phyloP scores from a whole-genome alignment of 2,113 vertebrate genomes.

The Saimiri boliviensis region DNA sequence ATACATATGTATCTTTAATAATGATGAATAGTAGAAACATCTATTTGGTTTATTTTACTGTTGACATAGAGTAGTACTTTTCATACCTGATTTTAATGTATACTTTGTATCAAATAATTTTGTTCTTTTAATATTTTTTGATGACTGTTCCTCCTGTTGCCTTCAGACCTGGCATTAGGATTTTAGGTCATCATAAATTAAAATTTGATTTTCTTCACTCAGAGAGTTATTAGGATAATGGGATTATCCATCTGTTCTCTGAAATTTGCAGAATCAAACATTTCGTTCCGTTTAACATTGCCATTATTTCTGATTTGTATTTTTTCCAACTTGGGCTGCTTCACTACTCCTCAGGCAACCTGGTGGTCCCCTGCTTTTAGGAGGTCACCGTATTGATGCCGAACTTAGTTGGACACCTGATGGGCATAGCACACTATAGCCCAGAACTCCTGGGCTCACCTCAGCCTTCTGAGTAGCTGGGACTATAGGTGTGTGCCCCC shows the following conservation, averaged over 20 bases:
- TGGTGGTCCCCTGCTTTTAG: no score
- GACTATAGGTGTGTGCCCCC: no score
- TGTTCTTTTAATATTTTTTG: conserved; percentile 35
- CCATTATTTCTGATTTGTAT: conserved; percentile 29
- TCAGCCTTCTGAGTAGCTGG: no score
- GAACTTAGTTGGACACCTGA: no score
- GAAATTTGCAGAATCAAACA: conserved; percentile 67
- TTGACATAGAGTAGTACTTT: not conserved
- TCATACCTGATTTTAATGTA: conserved; percentile 8
- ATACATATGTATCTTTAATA: not conserved
- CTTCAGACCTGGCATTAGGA: conserved; percentile 69
- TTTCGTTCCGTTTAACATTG: conserved; percentile 15
- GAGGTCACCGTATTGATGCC: no score
- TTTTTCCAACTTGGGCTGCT: not conserved
- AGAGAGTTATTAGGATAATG: conserved; percentile 72
- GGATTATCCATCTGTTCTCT: conserved; percentile 62
- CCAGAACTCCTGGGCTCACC: no score
- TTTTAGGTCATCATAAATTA: conserved; percentile 77
- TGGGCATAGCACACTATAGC: no score
- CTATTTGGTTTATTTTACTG: not conserved
- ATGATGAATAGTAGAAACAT: not conserved
- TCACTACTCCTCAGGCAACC: no score
- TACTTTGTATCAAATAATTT: not conserved
- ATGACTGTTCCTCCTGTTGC: conserved; percentile 77
- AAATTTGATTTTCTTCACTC: conserved; percentile 77